Conservation (phyloP, 2,888 invertebrate genomes). For the Plagodis dolabraria region DNA sequence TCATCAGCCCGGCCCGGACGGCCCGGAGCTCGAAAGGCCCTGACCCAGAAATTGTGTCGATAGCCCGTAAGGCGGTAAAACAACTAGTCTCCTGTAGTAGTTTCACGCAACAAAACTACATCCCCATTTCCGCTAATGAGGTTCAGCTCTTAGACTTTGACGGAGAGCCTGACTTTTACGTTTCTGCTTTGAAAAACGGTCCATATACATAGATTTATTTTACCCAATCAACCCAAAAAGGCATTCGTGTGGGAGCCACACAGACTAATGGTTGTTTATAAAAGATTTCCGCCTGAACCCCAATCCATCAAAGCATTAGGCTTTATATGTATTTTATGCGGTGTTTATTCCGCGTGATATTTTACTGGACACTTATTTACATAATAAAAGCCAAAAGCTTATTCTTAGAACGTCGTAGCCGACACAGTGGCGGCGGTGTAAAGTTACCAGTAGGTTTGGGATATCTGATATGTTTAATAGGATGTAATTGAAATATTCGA, state of each 20-base stretch:
- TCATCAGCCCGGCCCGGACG: too few species aligned
- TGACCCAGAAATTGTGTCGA: too few species aligned
- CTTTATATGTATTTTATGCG: background rate
- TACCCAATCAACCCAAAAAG: constrained; percentile 9
- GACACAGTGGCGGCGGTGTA: constrained; percentile 10
- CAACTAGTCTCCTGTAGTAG: too few species aligned
- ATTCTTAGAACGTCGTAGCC: background rate
- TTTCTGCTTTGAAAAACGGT: constrained; percentile 14
- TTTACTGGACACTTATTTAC: too few species aligned
- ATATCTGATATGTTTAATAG: background rate
- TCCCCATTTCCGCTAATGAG: background rate
- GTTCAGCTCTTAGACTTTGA: background rate
- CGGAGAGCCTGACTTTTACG: constrained; percentile 3
- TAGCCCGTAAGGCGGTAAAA: too few species aligned
- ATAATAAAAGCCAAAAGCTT: constrained; percentile 1
- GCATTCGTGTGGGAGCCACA: background rate
- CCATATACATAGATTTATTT: background rate
- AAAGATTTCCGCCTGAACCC: constrained; percentile 9
- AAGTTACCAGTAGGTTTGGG: background rate
- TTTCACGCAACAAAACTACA: background rate
- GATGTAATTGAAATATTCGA: too few species aligned
- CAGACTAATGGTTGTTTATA: constrained; percentile 2
- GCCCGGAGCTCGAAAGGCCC: too few species aligned
- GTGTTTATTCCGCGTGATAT: too few species aligned
- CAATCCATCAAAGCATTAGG: constrained; percentile 16